These are phyloP conservation scores for Nephotettix cincticeps DNA, from an alignment of 1,140 invertebrate genomes.

Conservation along the genomic window DNA sequence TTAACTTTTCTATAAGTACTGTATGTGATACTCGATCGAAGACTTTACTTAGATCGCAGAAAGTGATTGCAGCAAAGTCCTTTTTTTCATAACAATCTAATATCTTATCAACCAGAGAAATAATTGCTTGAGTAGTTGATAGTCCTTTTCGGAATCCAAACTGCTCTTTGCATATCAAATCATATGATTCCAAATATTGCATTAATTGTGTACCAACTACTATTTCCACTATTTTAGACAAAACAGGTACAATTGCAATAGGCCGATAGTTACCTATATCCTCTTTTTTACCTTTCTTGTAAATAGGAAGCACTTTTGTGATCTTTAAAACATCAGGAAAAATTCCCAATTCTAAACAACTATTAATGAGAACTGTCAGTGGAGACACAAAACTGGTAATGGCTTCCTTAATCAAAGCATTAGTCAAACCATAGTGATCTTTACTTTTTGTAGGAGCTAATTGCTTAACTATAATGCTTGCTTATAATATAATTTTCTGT, in stretches of 20 bases:
- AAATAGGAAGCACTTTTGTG: slow-evolving; percentile 8
- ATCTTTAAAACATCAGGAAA: slow-evolving; percentile 8
- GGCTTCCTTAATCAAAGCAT: not conserved
- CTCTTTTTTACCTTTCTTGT: slow-evolving; percentile 12
- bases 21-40: no score
- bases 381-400: slow-evolving; percentile 11
- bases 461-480: not conserved
- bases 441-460: slow-evolving; percentile 10
- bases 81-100: not conserved
- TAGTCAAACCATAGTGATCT: slow-evolving; percentile 6
- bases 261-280: slow-evolving; percentile 1
- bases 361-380: slow-evolving; percentile 6
- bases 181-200: not conserved
- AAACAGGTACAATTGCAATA: slow-evolving; percentile 9
- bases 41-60: not conserved
- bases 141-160: slow-evolving; percentile 19
- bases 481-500: slow-evolving; percentile 3
- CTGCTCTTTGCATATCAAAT: slow-evolving; percentile 7
- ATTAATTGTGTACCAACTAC: slow-evolving; percentile 5
- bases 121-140: slow-evolving; percentile 7
- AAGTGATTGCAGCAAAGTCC: slow-evolving; percentile 5
- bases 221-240: slow-evolving; percentile 10
- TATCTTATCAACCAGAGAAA: not conserved
- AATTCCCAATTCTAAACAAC: not conserved
- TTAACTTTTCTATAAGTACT: not conserved